These are phyloP conservation scores for Rhinopomastus cyanomelas DNA, from an alignment of 2,113 vertebrate genomes.

Conservation along the genomic window DNA sequence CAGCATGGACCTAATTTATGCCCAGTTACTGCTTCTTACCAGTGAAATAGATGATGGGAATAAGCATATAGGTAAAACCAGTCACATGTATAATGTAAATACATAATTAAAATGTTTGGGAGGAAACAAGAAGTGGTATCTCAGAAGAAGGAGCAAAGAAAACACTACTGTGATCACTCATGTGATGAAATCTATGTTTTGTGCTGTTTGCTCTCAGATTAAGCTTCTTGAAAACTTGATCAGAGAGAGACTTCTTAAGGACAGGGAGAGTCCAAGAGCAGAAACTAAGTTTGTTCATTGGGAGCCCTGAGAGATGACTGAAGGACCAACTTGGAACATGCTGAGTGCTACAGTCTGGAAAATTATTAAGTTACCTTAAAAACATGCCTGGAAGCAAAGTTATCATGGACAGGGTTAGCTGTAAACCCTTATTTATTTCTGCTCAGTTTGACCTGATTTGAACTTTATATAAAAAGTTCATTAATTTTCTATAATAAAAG, in stretches of 20 bases:
- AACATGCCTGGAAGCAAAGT: background rate
- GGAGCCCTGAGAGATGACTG: background rate
- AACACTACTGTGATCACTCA: background rate
- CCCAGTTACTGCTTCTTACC: background rate
- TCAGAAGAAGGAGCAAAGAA: background rate
- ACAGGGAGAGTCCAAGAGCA: background rate
- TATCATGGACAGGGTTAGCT: background rate
- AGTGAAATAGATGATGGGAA: background rate
- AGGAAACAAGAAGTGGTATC: background rate
- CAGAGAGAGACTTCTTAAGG: background rate
- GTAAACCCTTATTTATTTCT: background rate
- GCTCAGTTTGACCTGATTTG: background rate
- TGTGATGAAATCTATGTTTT: background rate
- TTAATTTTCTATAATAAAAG: background rate
- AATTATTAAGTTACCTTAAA: background rate
- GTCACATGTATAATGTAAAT: accelerated
- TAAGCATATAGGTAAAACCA: background rate
- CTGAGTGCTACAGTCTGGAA: background rate
- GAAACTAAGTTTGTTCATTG: background rate
- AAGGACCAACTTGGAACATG: background rate
- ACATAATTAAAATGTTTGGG: background rate
- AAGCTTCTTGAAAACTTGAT: background rate
- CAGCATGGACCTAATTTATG: background rate
- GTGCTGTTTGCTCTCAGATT: background rate
- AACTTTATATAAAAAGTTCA: background rate